These are phyloP conservation scores for Cladopsammia gracilis DNA, from an alignment of 64 coral and sea anemone genomes.

Conservation along the genomic window DNA sequence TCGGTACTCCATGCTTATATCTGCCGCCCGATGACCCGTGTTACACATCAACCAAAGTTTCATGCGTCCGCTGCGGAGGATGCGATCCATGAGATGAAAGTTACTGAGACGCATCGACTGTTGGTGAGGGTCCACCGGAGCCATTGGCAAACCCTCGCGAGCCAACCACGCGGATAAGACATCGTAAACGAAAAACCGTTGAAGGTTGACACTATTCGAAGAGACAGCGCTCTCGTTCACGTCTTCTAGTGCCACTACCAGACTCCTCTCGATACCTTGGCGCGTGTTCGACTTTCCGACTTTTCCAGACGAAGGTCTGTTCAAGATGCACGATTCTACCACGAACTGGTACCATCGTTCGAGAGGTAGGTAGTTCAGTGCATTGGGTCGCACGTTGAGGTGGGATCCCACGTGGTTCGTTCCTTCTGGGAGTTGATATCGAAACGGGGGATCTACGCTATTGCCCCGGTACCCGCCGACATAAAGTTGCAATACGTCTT, in stretches of 20 bases:
- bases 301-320: background rate
- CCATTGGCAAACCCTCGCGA: background rate
- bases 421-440: background rate
- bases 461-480: background rate
- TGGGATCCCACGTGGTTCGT: background rate
- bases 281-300: background rate
- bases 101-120: background rate
- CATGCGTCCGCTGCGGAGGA: background rate
- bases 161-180: background rate
- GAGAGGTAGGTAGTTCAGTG: background rate
- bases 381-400: background rate
- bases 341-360: background rate
- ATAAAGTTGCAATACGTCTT: background rate
- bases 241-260: background rate
- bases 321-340: background rate
- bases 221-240: background rate
- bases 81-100: constrained; percentile 7
- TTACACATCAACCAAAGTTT: constrained; percentile 24
- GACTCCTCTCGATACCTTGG: background rate
- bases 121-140: background rate
- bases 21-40: background rate
- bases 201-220: background rate
- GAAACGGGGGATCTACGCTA: background rate
- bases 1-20: background rate
- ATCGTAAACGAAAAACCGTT: background rate